Evolutionary conservation across 2,113 vertebrate species (phyloP), one percentile per base, ranked within the genome.

Genomic region (Puntigrus tetrazona): DNA sequence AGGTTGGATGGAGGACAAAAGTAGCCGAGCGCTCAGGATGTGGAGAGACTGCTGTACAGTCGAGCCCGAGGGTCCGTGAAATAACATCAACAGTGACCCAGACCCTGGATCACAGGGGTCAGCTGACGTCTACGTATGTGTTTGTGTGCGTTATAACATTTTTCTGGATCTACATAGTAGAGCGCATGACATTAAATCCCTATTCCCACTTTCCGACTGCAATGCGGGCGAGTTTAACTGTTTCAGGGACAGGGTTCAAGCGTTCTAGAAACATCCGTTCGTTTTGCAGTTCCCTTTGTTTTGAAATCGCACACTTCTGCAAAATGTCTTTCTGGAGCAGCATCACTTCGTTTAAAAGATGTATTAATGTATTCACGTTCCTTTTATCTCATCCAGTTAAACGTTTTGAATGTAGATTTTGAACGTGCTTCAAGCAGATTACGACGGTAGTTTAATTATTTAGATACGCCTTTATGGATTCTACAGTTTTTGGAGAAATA

Each of bases 1-100:
- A 95, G 94, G 94, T 94, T 96, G 95, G 94, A 96, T 93, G 92
- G 92, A 84, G 77, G 94, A 96, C 95, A 97, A 96, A 95, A 94
- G 94, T 95, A 95, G 95, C 93, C 91, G 94, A 95, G 93, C 89
- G 91, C 89, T 90, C 95, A 95, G 96, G 95, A 96, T 95, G 94
- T 95, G 91, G 90, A 93, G 90, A 88, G 88, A 92, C 92, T 83
- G 78, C 45, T 43, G 59, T 86, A 81, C 81, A 83, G 75, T 78
- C 57, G 50, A 47, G 67, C 87, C 75, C 78, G 13, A 55, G 95
- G 94, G 96, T 94, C 93, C 87, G 78, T 94, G 92, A 88, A 95
- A 96, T 93, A 97, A 96, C 91, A 96, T 86, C 87, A 93, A 94
- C 94, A 93, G 94, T 92, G 91, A 93, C 93, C 94, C 74, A 7